Evolutionary conservation across 2,888 invertebrate genomes (phyloP).

Genomic region (Auanema sp.): DNA sequence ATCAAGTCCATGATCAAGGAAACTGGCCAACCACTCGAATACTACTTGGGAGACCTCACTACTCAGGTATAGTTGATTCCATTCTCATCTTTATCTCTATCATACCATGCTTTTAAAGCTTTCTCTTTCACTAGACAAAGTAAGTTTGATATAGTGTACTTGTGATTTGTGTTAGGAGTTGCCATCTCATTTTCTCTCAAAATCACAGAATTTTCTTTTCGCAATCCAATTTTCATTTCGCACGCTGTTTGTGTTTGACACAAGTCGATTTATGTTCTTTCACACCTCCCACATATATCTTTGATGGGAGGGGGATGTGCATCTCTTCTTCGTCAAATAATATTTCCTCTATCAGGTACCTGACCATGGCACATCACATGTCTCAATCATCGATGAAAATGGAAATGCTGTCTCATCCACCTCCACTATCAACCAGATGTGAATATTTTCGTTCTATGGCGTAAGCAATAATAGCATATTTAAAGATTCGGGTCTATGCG

Average conservation of each 20-base stretch:
- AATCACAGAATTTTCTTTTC: conserved; percentile 56
- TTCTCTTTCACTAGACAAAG: no score
- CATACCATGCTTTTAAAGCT: no score
- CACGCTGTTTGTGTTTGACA: conserved; percentile 7
- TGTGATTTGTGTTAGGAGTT: background rate
- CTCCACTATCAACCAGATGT: conserved; percentile 77
- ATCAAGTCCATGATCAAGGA: conserved; percentile 48
- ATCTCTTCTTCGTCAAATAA: background rate
- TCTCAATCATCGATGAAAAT: conserved; percentile 76
- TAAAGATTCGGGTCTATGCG: conserved; percentile 55
- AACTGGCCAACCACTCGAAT: conserved; percentile 53
- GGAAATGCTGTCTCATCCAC: conserved; percentile 92
- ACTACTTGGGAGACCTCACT: conserved; percentile 65
- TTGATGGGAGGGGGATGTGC: background rate
- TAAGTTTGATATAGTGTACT: background rate
- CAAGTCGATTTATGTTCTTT: no score
- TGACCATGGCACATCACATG: conserved; percentile 83
- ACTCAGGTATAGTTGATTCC: conserved; percentile 8
- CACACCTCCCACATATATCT: background rate
- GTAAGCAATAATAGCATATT: conserved; percentile 2
- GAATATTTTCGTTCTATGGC: conserved; percentile 2
- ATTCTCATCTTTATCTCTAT: no score
- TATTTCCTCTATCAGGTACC: conserved; percentile 65
- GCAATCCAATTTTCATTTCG: background rate
- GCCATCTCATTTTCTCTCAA: background rate